A percentile compares a stretch with the other conserved stretches of the same genome.
Conservation (phyloP, 2,113 vertebrate species). For the Oryzias celebensis region DNA sequence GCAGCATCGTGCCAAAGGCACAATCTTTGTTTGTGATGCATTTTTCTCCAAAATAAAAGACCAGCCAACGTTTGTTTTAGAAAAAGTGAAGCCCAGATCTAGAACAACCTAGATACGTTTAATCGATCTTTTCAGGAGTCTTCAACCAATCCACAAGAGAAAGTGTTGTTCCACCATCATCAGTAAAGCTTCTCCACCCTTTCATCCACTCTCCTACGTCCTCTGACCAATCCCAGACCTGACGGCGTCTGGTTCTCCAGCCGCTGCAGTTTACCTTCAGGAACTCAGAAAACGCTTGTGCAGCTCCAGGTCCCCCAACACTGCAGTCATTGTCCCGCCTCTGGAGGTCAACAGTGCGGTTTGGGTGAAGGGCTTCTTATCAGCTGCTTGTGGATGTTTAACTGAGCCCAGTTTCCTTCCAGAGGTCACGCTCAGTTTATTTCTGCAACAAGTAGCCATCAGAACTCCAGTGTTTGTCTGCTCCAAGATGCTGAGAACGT, state of each 20-base stretch:
- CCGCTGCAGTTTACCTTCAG: constrained; percentile 8
- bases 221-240: neutral
- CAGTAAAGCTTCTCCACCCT: neutral
- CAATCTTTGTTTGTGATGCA: too few relatives aligned
- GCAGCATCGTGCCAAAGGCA: too few relatives aligned
- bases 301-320: constrained; percentile 29
- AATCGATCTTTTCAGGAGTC: too few relatives aligned
- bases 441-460: too few relatives aligned
- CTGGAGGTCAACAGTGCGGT: constrained; percentile 13
- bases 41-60: too few relatives aligned
- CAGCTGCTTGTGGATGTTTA: neutral
- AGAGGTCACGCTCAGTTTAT: constrained; percentile 9
- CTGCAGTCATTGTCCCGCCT: constrained; percentile 38
- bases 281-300: constrained; percentile 7
- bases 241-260: constrained; percentile 7
- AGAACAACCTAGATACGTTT: too few relatives aligned
- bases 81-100: too few relatives aligned
- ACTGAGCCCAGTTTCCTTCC: constrained; percentile 3
- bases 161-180: too few relatives aligned
- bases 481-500: too few relatives aligned
- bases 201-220: neutral
- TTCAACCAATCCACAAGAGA: too few relatives aligned
- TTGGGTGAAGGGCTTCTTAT: constrained; percentile 27
- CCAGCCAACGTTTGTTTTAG: too few relatives aligned
- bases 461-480: too few relatives aligned